These are phyloP conservation scores for Aspidiotus destructor DNA, from an alignment of 2,888 invertebrate species.

Conservation along the genomic window DNA sequence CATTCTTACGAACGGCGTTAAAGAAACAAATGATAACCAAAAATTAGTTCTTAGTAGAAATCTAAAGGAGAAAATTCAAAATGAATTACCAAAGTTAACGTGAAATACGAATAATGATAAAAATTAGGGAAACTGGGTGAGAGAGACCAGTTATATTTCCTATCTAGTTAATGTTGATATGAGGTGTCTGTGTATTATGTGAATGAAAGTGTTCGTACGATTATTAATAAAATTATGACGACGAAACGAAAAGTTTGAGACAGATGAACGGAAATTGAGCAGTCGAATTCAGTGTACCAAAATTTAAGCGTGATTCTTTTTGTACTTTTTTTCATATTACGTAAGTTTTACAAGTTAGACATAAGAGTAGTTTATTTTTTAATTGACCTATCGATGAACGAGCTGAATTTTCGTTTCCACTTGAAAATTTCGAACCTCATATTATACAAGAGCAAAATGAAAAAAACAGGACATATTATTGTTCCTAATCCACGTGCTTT, in stretches of 20 bases:
- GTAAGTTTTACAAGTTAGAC: background rate
- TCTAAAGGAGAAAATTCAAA: background rate
- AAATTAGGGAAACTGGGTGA: no score
- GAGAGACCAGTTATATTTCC: no score
- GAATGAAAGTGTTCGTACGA: no score
- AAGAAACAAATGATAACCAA: slow-evolving; percentile 10
- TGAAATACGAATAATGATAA: no score
- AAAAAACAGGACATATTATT: background rate
- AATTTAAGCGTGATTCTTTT: background rate
- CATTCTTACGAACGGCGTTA: slow-evolving; percentile 8
- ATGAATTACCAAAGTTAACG: no score
- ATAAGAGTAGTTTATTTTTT: background rate
- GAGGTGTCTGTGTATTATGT: no score
- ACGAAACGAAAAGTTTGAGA: no score
- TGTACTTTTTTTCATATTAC: background rate
- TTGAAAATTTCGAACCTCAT: background rate
- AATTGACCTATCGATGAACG: background rate
- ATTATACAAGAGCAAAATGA: background rate
- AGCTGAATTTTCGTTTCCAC: background rate
- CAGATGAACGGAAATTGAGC: background rate
- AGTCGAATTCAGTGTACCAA: background rate
- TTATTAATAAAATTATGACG: no score
- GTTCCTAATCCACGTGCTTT: slow-evolving; percentile 1
- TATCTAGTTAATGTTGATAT: no score
- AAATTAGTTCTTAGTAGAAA: slow-evolving; percentile 12